A percentile compares a stretch with the other conserved stretches of the same genome.
These are phyloP conservation scores for Protaetia brevitarsis DNA, from an alignment of 1,140 invertebrate species.

Conservation along the genomic window DNA sequence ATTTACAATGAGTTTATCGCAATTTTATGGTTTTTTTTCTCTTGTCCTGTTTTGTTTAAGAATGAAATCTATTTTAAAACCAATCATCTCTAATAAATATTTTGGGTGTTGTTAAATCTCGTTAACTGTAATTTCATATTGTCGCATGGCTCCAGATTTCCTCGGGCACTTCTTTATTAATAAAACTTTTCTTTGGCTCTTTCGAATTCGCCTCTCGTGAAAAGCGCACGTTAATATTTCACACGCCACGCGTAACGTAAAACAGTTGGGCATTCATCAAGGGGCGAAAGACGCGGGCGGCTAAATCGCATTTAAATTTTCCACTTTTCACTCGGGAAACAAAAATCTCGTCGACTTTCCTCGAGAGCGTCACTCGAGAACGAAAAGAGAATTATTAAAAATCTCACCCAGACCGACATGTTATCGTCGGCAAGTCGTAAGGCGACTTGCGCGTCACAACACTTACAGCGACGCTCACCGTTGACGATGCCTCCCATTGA, in stretches of 20 bases:
- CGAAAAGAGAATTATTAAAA: slow-evolving; percentile 13
- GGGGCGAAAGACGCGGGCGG: neutral
- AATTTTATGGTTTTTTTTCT: too few species aligned
- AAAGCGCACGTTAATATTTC: slow-evolving; percentile 9
- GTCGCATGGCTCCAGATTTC: too few species aligned
- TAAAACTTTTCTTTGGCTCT: neutral
- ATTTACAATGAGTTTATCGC: too few species aligned
- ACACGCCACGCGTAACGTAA: neutral
- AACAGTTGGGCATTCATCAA: slow-evolving; percentile 16
- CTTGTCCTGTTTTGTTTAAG: too few species aligned
- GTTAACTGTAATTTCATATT: too few species aligned
- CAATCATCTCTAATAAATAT: too few species aligned
- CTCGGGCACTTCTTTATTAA: too few species aligned
- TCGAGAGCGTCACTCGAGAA: slow-evolving; percentile 3
- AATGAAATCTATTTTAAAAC: too few species aligned
- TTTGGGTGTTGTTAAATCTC: too few species aligned
- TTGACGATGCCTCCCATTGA: neutral
- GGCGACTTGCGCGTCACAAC: neutral
- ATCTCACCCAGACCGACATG: neutral
- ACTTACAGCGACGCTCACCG: neutral
- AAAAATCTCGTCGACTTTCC: neutral
- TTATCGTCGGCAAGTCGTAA: neutral
- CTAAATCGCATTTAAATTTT: slow-evolving; percentile 11
- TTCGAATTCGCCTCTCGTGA: neutral
- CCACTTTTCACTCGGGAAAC: neutral